Percentiles rank a stretch among this genome's conserved stretches.
Evolutionary conservation across 2,113 vertebrate species (phyloP).

Genomic region (Pomatorhinus ruficollis): DNA sequence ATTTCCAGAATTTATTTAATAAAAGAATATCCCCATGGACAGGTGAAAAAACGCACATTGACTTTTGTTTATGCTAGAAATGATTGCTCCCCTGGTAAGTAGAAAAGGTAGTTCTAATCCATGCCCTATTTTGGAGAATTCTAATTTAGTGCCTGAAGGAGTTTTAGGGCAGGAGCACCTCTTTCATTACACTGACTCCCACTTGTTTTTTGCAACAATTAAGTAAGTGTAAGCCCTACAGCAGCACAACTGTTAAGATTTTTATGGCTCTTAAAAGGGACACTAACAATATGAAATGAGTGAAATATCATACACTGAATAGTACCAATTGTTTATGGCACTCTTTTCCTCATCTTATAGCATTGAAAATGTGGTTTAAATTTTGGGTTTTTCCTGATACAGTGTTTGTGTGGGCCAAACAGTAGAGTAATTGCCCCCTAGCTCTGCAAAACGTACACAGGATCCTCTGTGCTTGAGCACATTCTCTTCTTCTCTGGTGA

Average conservation of each 20-base stretch:
- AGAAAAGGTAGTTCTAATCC: neutral
- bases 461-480: neutral
- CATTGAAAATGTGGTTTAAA: neutral
- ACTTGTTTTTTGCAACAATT: slow-evolving; percentile 55
- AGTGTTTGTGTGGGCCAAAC: neutral
- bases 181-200: slow-evolving; percentile 36
- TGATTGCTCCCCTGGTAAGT: neutral
- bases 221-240: slow-evolving; percentile 38
- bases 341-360: neutral
- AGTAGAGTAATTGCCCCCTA: neutral
- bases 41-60: neutral
- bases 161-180: slow-evolving; percentile 18
- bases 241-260: slow-evolving; percentile 32
- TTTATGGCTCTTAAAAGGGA: slow-evolving; percentile 47
- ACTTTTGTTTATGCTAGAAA: neutral
- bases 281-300: neutral
- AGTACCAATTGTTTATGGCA: neutral
- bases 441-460: slow-evolving; percentile 1
- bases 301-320: neutral
- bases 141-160: slow-evolving; percentile 26
- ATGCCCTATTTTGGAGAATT: slow-evolving; percentile 32
- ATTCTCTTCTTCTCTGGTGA: slow-evolving; percentile 53
- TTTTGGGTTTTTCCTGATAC: neutral
- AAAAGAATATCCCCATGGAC: neutral
- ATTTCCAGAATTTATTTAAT: neutral